Evolutionary conservation across 2,797 vertebrate species (phyloP), one percentile per base, ranked within the genome.

Genomic region (Orientallactaga sibirica): DNA sequence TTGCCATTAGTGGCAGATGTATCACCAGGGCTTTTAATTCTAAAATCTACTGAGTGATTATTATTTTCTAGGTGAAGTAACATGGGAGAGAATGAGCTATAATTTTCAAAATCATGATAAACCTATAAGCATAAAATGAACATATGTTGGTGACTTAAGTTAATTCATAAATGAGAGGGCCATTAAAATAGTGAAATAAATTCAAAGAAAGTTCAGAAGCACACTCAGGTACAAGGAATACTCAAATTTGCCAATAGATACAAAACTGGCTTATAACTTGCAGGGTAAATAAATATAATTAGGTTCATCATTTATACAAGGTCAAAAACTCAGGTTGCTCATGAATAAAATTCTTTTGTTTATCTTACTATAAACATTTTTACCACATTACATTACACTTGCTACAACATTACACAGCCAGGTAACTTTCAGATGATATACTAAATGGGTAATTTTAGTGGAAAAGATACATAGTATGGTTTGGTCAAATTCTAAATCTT

Each of bases 51-150:
- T 80, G 25, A 24, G 14, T 25, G 1, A 71, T 48, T n/a, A 80
- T 22, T 80, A 92, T 77, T 94, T 80, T 81, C 24, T n/a, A 91
- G 27, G 22, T 78, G 3, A 94, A 43, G 11, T 93, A 81, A 78
- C 7, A 8, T n/a, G 2, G 5, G 4, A 85, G 20, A 37, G 33
- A 37, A 37, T 81, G 62, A 81, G 22, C 3, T 74, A 52, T 70
- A 29, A 61, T 73, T 77, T 94, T 55, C 4, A 96, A 87, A 73
- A 25, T 37, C 7, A 76, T 58, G 75, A 73, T 25, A 27, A 37
- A 92, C 16, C 14, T 64, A 55, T 5, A 87, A 48, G 25, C 11
- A 43, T 77, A 76, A 85, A 88, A 7, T 76, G 15, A 73, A 76
- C 11, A 41, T 41, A 71, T 52, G 5, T 70, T 22, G 48, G 3